Evolutionary conservation across 2,888 invertebrate genomes (phyloP).

Genomic region (Fissipunctia ypsillon): DNA sequence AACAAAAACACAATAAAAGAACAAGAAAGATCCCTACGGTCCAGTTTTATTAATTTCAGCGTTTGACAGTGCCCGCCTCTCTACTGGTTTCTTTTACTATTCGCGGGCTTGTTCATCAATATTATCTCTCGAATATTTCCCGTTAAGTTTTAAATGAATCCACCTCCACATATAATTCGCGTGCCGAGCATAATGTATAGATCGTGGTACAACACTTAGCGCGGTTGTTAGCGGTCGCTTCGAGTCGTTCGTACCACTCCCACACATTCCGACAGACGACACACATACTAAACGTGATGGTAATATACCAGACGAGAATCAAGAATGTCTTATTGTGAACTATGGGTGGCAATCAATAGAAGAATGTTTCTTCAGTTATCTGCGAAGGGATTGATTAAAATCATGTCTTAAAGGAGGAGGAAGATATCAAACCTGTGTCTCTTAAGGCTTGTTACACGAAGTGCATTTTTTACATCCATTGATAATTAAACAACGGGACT

Average conservation of each 20-base stretch:
- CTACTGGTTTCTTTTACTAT: background rate
- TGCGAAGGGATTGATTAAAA: background rate
- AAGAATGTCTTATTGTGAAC: slow-evolving; percentile 26
- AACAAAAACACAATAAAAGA: background rate
- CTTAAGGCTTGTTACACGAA: background rate
- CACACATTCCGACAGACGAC: slow-evolving; percentile 81
- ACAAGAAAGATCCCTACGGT: background rate
- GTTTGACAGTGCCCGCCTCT: background rate
- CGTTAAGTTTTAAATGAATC: slow-evolving; percentile 25
- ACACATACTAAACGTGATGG: slow-evolving; percentile 71
- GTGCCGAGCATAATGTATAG: slow-evolving; percentile 32
- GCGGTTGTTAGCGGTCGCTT: slow-evolving; percentile 55
- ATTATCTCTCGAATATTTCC: background rate
- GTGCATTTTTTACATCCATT: too few relatives aligned
- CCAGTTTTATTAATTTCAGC: background rate
- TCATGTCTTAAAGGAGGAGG: background rate
- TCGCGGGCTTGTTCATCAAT: background rate
- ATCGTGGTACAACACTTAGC: slow-evolving; percentile 58
- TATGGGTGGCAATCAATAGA: slow-evolving; percentile 5
- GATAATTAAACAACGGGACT: background rate
- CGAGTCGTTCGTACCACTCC: slow-evolving; percentile 74
- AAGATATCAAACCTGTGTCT: background rate
- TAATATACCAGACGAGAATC: slow-evolving; percentile 43
- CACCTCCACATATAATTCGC: slow-evolving; percentile 32
- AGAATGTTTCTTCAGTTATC: background rate